Evolutionary conservation across 2,113 vertebrate genomes (phyloP).

Genomic region (Furnarius figulus): DNA sequence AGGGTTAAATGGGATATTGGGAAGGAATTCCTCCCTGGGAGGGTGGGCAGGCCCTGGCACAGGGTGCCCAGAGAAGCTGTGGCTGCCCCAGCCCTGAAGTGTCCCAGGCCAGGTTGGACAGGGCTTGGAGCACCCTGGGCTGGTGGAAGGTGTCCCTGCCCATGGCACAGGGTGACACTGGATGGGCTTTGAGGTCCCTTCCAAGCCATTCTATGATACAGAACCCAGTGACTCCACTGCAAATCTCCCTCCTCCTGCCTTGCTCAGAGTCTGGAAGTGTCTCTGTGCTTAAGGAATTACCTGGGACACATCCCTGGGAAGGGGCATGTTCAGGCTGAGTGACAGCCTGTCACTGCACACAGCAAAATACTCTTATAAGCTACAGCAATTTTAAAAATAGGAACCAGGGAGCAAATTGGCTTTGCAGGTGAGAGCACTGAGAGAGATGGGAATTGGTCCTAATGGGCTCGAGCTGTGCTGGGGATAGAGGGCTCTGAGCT

Average conservation of each 20-base stretch:
- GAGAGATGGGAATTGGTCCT: not conserved
- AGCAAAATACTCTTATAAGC: not conserved
- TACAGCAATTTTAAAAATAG: constrained; percentile 4
- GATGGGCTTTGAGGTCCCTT: accelerated
- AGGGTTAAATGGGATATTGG: too few species aligned
- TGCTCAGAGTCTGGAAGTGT: not conserved
- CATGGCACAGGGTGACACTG: not conserved
- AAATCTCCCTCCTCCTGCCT: not conserved
- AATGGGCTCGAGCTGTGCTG: not conserved
- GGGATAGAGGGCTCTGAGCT: not conserved
- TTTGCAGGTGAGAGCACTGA: not conserved
- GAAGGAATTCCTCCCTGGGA: too few species aligned
- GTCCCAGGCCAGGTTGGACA: not conserved
- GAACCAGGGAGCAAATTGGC: constrained; percentile 16
- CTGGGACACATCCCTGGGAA: not conserved
- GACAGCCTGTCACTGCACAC: not conserved
- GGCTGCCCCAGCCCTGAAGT: too few species aligned
- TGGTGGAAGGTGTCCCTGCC: not conserved
- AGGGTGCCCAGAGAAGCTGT: too few species aligned
- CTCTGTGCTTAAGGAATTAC: not conserved
- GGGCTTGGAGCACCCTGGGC: not conserved
- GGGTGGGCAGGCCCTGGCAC: too few species aligned
- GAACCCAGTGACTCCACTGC: accelerated
- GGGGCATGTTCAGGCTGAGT: not conserved
- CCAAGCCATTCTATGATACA: accelerated